Evolutionary conservation across 2,113 vertebrate species (phyloP).

Genomic region (Merops nubicus): DNA sequence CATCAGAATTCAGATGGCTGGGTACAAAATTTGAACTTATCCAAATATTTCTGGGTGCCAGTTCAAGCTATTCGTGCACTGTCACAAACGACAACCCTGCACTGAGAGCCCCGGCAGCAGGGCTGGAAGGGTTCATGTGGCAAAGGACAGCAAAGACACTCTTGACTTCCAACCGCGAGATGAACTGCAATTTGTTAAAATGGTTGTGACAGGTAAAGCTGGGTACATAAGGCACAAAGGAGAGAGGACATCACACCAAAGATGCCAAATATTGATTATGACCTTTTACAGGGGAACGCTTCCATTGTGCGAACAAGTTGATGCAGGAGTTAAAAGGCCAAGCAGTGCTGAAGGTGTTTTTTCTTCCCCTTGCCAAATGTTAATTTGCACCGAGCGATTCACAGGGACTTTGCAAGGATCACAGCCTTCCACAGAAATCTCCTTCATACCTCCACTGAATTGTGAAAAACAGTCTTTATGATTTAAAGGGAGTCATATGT

Average conservation of each 20-base stretch:
- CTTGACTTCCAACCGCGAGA: neutral
- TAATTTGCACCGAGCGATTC: neutral
- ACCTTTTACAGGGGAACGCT: constrained; percentile 37
- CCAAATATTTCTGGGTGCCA: neutral
- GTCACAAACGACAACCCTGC: neutral
- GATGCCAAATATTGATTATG: neutral
- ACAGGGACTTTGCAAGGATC: neutral
- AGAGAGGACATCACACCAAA: neutral
- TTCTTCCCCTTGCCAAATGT: constrained; percentile 12
- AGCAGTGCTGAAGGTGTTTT: constrained; percentile 27
- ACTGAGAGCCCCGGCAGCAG: neutral
- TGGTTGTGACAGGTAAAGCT: neutral
- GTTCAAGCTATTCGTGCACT: neutral
- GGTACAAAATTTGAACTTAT: neutral
- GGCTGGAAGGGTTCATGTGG: neutral
- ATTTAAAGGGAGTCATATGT: constrained; percentile 38
- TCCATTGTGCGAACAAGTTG: neutral
- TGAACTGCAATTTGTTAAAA: neutral
- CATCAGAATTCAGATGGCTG: neutral
- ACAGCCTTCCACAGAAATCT: constrained; percentile 32
- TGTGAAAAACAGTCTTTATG: constrained; percentile 1
- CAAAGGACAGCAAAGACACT: neutral
- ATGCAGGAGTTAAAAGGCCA: constrained; percentile 21
- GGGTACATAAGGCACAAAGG: neutral
- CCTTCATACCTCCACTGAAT: constrained; percentile 19